phyloP scores from a whole-genome alignment of 2,113 vertebrate species.

The Dermatemys mawii region DNA sequence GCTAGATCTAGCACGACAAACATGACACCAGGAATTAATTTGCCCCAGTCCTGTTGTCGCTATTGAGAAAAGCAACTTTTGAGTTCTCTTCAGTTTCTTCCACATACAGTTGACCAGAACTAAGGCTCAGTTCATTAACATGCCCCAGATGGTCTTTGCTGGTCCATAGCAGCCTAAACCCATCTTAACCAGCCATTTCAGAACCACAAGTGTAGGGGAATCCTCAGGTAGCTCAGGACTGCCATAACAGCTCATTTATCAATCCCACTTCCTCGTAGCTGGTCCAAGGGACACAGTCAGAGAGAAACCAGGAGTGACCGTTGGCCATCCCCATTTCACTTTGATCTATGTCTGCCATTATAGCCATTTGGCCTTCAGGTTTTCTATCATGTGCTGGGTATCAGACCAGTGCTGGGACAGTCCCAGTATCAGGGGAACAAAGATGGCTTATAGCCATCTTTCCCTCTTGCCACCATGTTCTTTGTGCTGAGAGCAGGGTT shows the following conservation, averaged over 20 bases:
- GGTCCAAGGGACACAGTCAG: neutral
- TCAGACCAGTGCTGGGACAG: neutral
- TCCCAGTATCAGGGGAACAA: neutral
- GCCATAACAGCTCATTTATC: neutral
- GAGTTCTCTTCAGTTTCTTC: neutral
- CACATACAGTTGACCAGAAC: neutral
- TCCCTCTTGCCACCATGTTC: neutral
- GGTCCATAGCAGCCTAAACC: neutral
- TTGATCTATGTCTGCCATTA: neutral
- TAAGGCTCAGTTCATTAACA: neutral
- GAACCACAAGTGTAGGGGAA: neutral
- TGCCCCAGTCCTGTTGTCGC: neutral
- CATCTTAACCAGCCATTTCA: neutral
- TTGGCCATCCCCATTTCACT: neutral
- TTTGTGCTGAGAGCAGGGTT: neutral
- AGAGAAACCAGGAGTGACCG: neutral
- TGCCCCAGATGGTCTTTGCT: neutral
- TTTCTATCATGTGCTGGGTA: neutral
- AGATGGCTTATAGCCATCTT: neutral
- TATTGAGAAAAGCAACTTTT: accelerated
- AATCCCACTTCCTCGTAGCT: neutral
- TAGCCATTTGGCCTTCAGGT: neutral
- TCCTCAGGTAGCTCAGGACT: neutral
- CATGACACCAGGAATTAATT: neutral
- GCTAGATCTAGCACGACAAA: neutral